Base-by-base conservation (phyloP, 2,797 vertebrate genomes). In the Crotalus adamanteus region DNA sequence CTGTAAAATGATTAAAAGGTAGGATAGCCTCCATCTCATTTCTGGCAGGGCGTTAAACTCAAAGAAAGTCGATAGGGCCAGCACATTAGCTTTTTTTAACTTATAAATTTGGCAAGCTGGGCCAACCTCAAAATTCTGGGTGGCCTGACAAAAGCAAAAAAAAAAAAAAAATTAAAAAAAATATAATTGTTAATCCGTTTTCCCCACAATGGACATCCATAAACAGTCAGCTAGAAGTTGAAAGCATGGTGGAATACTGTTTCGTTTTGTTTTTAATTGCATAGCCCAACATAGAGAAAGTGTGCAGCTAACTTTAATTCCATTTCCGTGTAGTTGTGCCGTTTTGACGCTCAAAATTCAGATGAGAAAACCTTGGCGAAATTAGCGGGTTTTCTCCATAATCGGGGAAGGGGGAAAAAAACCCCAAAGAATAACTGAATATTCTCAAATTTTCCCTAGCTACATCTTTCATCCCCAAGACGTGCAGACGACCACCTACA, bases 1-100 rank as follows among this genome's bases (percentile, higher is more conserved):
- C 98, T 99, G 99, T 98, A 98, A 98, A 98, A 99, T 99, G 98
- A 98, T 99, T 97, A 98, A 98, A 97, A 99, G 99, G 99, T 99
- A 98, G 96, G 22, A 42, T 9, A 94, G 6, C 94, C 86, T 4
- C 55, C 85, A 9, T 86, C 14, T 3, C 88, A 18, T 83, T 95
- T 73, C 86, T 59, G 90, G 7, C 6, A 0, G 0, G 42, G 92
- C 61, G 51, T 53, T 42, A 51, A 89, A 90, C 93, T 12, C 83
- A 92, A 90, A 89, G 8, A 55, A 56, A 60, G 57, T 31, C 8
- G 0, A 56, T 90, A 85, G 60, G 57, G 1, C 42, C 13, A 86
- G 1, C 61, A 20, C 31, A 20, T 7, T 73, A 6, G 20, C 20
- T 37, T 73, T 5, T 2, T 8, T 73, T 6, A 4, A 37, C 18